phyloP scores from a whole-genome alignment of 1,140 invertebrate species.

The Eurosta solidaginis region DNA sequence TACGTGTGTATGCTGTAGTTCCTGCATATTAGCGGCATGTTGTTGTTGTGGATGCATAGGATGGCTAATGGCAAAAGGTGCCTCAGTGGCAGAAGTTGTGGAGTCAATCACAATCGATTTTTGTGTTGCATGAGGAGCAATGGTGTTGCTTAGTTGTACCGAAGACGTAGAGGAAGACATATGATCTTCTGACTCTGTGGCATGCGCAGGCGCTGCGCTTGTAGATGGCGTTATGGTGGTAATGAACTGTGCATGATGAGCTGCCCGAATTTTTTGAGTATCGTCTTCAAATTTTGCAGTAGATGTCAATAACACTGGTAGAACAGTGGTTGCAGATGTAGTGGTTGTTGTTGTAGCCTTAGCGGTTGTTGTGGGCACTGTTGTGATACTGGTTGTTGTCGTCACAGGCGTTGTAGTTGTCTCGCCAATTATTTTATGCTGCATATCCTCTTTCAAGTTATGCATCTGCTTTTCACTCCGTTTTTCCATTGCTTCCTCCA shows the following conservation, averaged over 20 bases:
- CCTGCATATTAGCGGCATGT: conserved; percentile 29
- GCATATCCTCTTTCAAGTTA: neutral
- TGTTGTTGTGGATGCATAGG: conserved; percentile 43
- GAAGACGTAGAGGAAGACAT: neutral
- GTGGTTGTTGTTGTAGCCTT: conserved; percentile 21
- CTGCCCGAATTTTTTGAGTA: conserved; percentile 29
- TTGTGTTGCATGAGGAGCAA: conserved; percentile 7
- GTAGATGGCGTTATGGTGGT: neutral
- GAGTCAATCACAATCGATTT: neutral
- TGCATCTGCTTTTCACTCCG: neutral
- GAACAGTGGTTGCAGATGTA: conserved; percentile 1
- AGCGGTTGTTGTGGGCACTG: conserved; percentile 25
- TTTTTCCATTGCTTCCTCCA: neutral
- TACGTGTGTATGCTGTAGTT: conserved; percentile 38
- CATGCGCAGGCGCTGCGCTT: neutral
- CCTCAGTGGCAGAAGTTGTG: neutral
- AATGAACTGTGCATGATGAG: neutral
- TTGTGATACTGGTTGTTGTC: neutral
- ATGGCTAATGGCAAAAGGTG: conserved; percentile 41
- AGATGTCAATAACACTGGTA: neutral
- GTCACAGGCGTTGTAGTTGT: neutral
- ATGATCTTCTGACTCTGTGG: neutral
- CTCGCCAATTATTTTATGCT: neutral
- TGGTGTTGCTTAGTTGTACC: neutral
- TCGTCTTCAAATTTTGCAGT: neutral